Evolutionary conservation across 2,113 vertebrate species (phyloP), one percentile per base, ranked within the genome.

Genomic region (Cyrtonyx montezumae): DNA sequence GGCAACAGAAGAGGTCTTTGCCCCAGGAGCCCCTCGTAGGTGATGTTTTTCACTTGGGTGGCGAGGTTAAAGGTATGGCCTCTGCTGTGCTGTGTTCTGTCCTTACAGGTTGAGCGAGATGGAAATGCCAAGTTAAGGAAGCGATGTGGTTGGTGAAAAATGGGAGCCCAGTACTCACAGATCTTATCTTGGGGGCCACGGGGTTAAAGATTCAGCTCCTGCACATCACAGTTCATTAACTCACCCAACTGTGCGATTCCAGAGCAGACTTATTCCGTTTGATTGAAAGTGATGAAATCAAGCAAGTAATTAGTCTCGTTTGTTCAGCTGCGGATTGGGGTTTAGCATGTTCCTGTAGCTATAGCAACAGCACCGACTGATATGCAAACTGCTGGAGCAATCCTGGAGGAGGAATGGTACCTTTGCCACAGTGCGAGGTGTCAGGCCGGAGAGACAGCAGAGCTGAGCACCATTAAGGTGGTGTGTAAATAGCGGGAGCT

Each of bases 241-340:
- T 91, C 59, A 9, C 46, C 77, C 79, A 46, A 26, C 32, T 42
- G 66, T 8, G 5, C 62, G 34, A 36, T 88, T 76, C 45, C 63
- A 46, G 70, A 51, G 42, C 55, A 68, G 63, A 65, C 71, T 79
- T 36, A 55, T 89, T 15, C 69, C 5, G 1, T 59, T 79, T 81
- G 79, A 83, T 89, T 79, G 61, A 22, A 91, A 95, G 79, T 36
- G 92, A 76, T 70, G 78, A 77, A 95, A 93, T 90, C 79, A 91
- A 91, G 79, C 65, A 73, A 84, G 67, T 90, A 73, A 86, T 92
- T 84, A 94, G 86, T 36, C 68, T 91, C 2, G 2, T 88, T 95
- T 91, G 71, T 86, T 92, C 67, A 88, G 79, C 90, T 83, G 82
- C 45, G 88, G 85, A 46, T 74, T 89, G 86, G 67, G 83, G 61